Evolutionary conservation across 1,140 invertebrate genomes (phyloP), one percentile per base, ranked within the genome.

Genomic region (Chlorops oryzae): DNA sequence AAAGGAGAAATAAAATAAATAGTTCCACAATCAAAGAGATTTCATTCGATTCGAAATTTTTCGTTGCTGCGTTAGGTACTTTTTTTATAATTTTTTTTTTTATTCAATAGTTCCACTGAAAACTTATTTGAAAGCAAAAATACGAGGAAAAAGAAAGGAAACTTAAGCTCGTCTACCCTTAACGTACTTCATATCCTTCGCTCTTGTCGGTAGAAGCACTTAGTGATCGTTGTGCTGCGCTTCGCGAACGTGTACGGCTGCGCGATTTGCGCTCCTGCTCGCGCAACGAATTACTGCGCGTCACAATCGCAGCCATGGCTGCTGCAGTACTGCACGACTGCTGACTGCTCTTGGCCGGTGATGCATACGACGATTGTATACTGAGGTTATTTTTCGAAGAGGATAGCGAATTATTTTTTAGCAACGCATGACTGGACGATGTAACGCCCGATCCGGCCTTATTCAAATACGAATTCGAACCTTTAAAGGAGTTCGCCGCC

Each of bases 151-250:
- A 22, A 24, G 27, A 42, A 44, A 13, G 28, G 2, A 44, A 24
- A 56, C 21, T 18, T 15, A 15, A 6, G 17, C 13, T 6, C 3
- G 12, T 38, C 10, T 12, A 20, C 32, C 13, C 15, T 21, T 47
- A 51, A 60, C 81, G 81, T 83, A 85, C 83, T 74, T 75, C 76
- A 57, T 85, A 86, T 70, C 83, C 83, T 70, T 86, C 83, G 32
- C 82, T 84, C 28, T 72, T 72, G 46, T 72, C 70, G 22, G 70
- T 72, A 5, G 66, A 70, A 5, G 65, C 64, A 52, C 70, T 72
- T 5, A 67, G 52, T 12, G 70, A 72, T 21, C 70, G 49, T 38
- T 70, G 63, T 1, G 69, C 65, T 13, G 62, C 65, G 12, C 62
- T 68, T 46, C 61, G 59, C 1, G 62, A 61, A n/a, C 65, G 54